Base-by-base conservation (phyloP, 2,888 invertebrate species). In the Drosophila testacea region DNA sequence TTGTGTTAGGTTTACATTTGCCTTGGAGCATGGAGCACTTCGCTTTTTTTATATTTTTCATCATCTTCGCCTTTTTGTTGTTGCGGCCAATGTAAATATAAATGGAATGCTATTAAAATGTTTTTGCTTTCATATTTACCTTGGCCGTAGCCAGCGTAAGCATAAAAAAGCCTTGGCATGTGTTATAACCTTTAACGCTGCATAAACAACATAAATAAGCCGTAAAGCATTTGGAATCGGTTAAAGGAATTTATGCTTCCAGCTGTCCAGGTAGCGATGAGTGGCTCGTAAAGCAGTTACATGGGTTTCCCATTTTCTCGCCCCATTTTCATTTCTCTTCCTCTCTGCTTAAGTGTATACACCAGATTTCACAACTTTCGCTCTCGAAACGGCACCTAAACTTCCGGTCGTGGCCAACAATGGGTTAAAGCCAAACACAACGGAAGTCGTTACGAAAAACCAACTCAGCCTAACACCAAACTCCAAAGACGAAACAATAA, bases 31-130 rank as follows among this genome's bases (percentile, higher is more conserved):
- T 6, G 32, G 32, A 32, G 32, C 32, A 32, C 9, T 3, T 6
- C 2, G 32, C 32, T 6, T 22, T 22, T 22, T 22, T 22, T 22
- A 22, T 22, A 22, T 22, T 22, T 22, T 22, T 22, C 41, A 36
- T 30, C 22, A 16, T 47, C 54, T 60, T 68, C 50, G 28, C 36
- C 39, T 48, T 50, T 39, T 46, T 48, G 9, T 64, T 39, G 46
- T 39, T 56, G 55, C n/a, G 38, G 61, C 59, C 66, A 82, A 69
- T 79, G 82, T 84, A 84, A 84, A 83, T 79, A 79, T 61, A 65
- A 63, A 71, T 79, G 70, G 86, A 89, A 86, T 83, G 80, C 85
- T 79, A 88, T 89, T 86, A 85, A 86, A 89, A 85, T 88, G 73
- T 81, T 69, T 87, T 82, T 85, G 77, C 72, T 82, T 65, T 84